Evolutionary conservation across 1,140 invertebrate genomes (phyloP).

Genomic region (Trachymyrmex septentrionalis): DNA sequence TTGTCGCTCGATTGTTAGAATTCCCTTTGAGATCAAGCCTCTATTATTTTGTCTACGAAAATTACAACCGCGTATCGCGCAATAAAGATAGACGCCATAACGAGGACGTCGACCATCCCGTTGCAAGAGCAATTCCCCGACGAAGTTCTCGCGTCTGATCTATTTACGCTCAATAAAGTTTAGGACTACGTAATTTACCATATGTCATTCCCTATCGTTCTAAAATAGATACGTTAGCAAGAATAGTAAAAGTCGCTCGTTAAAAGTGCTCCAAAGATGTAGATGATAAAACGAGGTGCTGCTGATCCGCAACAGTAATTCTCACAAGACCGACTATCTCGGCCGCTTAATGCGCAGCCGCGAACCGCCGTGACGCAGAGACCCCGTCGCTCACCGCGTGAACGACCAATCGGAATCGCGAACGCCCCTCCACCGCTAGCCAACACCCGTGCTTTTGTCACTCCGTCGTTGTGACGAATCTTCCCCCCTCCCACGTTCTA

Average conservation of each 20-base stretch:
- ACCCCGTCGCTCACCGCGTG: constrained; percentile 55
- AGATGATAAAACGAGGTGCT: constrained; percentile 39
- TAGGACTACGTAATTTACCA: constrained; percentile 42
- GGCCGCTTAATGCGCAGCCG: constrained; percentile 66
- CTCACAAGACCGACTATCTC: constrained; percentile 72
- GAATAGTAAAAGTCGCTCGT: constrained; percentile 37
- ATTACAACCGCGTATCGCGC: background rate
- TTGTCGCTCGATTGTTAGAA: background rate
- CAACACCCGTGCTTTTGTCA: constrained; percentile 63
- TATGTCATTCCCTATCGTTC: constrained; percentile 18
- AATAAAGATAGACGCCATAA: background rate
- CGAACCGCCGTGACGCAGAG: constrained; percentile 64
- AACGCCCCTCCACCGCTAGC: constrained; percentile 10
- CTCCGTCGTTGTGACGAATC: background rate
- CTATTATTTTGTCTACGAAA: background rate
- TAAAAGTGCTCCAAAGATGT: constrained; percentile 67
- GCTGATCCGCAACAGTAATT: constrained; percentile 46
- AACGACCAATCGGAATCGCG: constrained; percentile 64
- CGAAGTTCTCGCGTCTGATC: constrained; percentile 25
- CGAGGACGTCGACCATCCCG: background rate
- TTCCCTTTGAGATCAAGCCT: background rate
- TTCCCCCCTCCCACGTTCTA: background rate
- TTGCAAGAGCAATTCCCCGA: background rate
- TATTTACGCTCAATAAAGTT: constrained; percentile 19
- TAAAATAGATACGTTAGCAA: constrained; percentile 35